Base-by-base conservation (phyloP, 1,140 invertebrate species). In the Physella acuta region DNA sequence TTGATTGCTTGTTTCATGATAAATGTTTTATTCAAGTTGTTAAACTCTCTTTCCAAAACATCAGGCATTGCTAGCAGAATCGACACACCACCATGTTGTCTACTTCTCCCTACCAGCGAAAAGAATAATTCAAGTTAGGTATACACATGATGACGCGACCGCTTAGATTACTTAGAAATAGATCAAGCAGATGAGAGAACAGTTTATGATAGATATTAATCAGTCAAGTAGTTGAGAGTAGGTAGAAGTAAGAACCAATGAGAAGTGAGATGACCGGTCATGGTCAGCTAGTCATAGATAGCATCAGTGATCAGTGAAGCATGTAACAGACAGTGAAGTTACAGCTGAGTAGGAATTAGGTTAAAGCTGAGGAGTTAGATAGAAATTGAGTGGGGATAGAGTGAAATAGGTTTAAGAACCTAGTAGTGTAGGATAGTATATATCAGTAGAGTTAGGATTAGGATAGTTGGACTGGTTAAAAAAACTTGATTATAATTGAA, bases 1-100 rank as follows among this genome's bases (percentile, higher is more conserved):
- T 58, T 30, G 28, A 74, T 70, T n/a, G 70, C 73, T 49, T 64
- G 17, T 33, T 67, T 37, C 73, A 74, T 74, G 61, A 72, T 67
- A n/a, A 67, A 55, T 58, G 52, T 56, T 53, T 61, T 61, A 20
- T 37, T 20, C 20, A 37, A 51, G 59, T 74, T 74, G n/a, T 70
- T 30, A 17, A 30, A 61, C 34, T 71, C 73, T 31, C 70, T 66
- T 36, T 49, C 26, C 11, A 56, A 51, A 20, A 74, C 51, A 26
- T 58, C 34, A 26, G 53, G 44, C 39, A 53, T 68, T 33, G 61
- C 73, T 39, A 74, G 24, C 20, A 74, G 39, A 62, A 72, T 31
- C 1, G 73, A 72, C 30, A 51, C 31, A 4, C 70, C 73, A 33
- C 71, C 73, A 30, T 39, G 33, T 59, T 70, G 68, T 31, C 73